A percentile compares a stretch with the other conserved stretches of the same genome.
Conservation (phyloP, 2,888 invertebrate genomes). For the Azorinus chamasolen region DNA sequence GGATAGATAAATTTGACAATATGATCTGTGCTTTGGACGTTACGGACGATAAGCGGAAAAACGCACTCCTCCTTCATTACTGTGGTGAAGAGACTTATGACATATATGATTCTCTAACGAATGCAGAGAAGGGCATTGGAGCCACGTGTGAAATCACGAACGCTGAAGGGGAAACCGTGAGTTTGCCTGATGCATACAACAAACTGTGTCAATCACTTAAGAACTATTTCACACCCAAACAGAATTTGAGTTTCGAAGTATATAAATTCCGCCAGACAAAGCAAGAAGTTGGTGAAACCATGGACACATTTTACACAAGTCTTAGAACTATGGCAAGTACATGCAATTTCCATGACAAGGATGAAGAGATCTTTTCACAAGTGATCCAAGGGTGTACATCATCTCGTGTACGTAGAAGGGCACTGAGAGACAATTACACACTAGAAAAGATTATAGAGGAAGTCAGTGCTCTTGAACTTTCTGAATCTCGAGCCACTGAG, state of each 20-base stretch:
- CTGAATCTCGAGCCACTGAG: constrained; percentile 31
- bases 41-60: constrained; percentile 5
- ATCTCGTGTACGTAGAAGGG: constrained; percentile 13
- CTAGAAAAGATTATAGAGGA: constrained; percentile 22
- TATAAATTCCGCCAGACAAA: constrained; percentile 41
- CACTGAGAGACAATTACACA: constrained; percentile 26
- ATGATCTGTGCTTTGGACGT: constrained; percentile 14
- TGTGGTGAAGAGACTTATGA: constrained; percentile 29
- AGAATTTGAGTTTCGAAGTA: constrained; percentile 26
- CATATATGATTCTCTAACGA: constrained; percentile 21
- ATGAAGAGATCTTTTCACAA: constrained; percentile 22
- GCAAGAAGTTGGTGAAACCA: constrained; percentile 35
- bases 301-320: constrained; percentile 23
- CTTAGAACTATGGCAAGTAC: constrained; percentile 26
- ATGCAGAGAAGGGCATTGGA: constrained; percentile 20
- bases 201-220: constrained; percentile 15
- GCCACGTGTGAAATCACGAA: neutral
- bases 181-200: constrained; percentile 27
- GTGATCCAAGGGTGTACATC: constrained; percentile 42
- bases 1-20: no score
- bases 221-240: constrained; percentile 40
- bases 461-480: constrained; percentile 33
- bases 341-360: constrained; percentile 32
- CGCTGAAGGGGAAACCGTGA: constrained; percentile 1
- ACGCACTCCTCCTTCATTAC: constrained; percentile 31